phyloP scores from a whole-genome alignment of 2,888 invertebrate species.

The Lepidochrysops patricia region DNA sequence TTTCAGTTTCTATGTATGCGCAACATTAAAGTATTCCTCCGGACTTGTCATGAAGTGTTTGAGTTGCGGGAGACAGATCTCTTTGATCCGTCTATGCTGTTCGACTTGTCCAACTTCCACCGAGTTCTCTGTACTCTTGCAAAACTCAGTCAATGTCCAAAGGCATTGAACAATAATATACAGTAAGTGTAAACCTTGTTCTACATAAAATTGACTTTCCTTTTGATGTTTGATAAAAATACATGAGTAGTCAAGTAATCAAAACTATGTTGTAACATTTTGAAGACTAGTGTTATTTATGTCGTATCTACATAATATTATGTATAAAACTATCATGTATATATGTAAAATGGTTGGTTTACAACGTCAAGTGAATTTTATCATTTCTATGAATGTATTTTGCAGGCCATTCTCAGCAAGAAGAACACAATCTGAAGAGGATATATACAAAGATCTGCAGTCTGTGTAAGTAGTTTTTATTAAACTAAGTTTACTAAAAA shows the following conservation, averaged over 20 bases:
- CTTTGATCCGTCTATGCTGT: conserved; percentile 96
- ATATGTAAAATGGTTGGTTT: no score
- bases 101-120: conserved; percentile 95
- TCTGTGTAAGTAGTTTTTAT: conserved; percentile 80
- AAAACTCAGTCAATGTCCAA: conserved; percentile 87
- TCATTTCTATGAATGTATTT: conserved; percentile 27
- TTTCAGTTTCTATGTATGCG: conserved; percentile 93
- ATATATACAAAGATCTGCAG: conserved; percentile 88
- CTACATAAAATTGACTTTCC: conserved; percentile 11
- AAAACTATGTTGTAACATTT: not conserved
- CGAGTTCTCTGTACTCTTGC: conserved; percentile 93
- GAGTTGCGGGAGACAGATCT: conserved; percentile 89
- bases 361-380: no score
- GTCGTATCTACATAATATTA: no score
- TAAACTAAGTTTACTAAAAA: conserved; percentile 14
- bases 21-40: conserved; percentile 94
- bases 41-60: conserved; percentile 89
- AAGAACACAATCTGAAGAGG: conserved; percentile 85
- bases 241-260: not conserved
- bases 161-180: conserved; percentile 78
- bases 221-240: conserved; percentile 11
- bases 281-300: not conserved
- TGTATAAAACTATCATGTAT: no score
- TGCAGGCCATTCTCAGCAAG: conserved; percentile 88
- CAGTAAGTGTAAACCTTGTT: conserved; percentile 75